Conservation (phyloP, 1,140 invertebrate species). For the Cherax destructor region DNA sequence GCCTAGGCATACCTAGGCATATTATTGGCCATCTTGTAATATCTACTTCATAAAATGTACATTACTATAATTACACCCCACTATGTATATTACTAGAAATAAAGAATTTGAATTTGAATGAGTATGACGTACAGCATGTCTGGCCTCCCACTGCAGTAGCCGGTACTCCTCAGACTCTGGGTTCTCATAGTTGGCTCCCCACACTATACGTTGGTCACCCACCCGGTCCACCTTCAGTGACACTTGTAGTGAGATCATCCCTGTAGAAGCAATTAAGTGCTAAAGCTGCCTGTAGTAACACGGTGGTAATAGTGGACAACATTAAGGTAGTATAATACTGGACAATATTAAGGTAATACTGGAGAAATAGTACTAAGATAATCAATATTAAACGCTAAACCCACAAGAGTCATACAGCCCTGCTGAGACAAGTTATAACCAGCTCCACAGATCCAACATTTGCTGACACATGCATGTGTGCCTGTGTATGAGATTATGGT, state of each 20-base stretch:
- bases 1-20: too few species aligned
- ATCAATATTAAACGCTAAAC: too few species aligned
- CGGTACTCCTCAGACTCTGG: slow-evolving; percentile 87
- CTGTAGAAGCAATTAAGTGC: slow-evolving; percentile 72
- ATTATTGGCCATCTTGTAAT: too few species aligned
- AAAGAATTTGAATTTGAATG: not conserved
- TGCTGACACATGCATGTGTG: too few species aligned
- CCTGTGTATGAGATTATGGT: too few species aligned
- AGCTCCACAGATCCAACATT: too few species aligned
- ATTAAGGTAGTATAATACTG: not conserved
- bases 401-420: too few species aligned
- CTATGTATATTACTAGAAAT: too few species aligned
- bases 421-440: too few species aligned
- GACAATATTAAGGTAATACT: not conserved
- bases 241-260: slow-evolving; percentile 85
- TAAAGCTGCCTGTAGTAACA: not conserved
- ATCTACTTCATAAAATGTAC: too few species aligned
- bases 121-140: slow-evolving; percentile 83
- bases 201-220: slow-evolving; percentile 85
- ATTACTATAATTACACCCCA: too few species aligned
- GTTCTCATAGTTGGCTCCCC: slow-evolving; percentile 84
- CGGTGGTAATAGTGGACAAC: not conserved
- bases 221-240: slow-evolving; percentile 88
- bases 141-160: slow-evolving; percentile 87
- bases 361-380: not conserved